Conservation (phyloP, 2,888 invertebrate genomes). For the Pimpla rufipes region DNA sequence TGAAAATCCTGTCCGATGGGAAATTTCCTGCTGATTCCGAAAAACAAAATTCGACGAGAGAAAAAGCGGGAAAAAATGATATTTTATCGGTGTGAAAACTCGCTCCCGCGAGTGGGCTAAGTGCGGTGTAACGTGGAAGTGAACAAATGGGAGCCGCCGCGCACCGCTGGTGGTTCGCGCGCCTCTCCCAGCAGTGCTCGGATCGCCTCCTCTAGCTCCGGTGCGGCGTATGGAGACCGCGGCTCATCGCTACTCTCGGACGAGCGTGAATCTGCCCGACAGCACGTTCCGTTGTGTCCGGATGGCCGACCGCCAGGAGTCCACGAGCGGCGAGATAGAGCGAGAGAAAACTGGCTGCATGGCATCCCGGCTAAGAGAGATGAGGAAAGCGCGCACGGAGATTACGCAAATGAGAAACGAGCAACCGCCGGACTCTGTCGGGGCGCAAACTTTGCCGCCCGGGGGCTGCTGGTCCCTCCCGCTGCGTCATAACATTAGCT, state of each 20-base stretch:
- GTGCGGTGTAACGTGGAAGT: conserved; percentile 24
- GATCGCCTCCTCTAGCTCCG: conserved; percentile 33
- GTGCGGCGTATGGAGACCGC: conserved; percentile 31
- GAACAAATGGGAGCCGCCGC: conserved; percentile 79
- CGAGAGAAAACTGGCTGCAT: conserved; percentile 44
- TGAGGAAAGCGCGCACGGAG: conserved; percentile 75
- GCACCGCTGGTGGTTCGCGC: conserved; percentile 52
- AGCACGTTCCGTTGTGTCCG: conserved; percentile 58
- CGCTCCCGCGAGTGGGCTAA: conserved; percentile 63
- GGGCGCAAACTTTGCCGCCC: conserved; percentile 80
- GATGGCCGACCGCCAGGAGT: conserved; percentile 50
- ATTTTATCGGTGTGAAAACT: conserved; percentile 82
- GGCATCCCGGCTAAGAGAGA: conserved; percentile 27
- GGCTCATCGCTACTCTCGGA: conserved; percentile 48
- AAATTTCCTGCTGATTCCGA: background rate
- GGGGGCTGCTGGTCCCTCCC: conserved; percentile 36
- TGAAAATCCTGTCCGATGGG: no score
- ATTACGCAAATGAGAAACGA: conserved; percentile 85
- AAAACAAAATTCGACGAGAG: no score
- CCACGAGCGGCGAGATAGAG: conserved; percentile 59
- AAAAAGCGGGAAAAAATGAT: no score
- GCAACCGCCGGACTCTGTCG: conserved; percentile 67
- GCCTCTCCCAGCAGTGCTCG: conserved; percentile 21
- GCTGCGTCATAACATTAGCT: background rate
- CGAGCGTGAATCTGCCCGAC: conserved; percentile 40